A percentile compares a stretch with the other conserved stretches of the same genome.
Evolutionary conservation across 2,888 invertebrate genomes (phyloP).

Genomic region (Tenthredo amoena): DNA sequence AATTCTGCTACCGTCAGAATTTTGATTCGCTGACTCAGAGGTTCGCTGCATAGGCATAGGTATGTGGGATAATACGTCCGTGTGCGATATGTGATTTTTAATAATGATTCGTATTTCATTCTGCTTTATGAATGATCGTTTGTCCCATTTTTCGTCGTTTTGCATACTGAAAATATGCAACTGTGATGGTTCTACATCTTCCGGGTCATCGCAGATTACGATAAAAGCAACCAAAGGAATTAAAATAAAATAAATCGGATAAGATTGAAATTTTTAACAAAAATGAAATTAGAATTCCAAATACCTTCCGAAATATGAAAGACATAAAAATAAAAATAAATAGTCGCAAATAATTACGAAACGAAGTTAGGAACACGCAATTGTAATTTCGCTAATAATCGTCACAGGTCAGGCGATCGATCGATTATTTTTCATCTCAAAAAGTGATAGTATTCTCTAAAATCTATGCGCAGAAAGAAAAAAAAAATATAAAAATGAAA

Average conservation of each 20-base stretch:
- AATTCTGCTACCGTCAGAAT: slow-evolving; percentile 5
- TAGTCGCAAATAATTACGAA: slow-evolving; percentile 7
- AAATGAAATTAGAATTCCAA: background rate
- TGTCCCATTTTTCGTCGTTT: background rate
- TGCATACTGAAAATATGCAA: background rate
- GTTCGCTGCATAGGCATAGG: background rate
- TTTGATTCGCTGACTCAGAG: slow-evolving; percentile 32
- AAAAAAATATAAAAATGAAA: background rate
- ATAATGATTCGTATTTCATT: background rate
- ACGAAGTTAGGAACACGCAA: background rate
- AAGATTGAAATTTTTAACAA: background rate
- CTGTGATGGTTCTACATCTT: background rate
- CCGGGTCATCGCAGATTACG: background rate
- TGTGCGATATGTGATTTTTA: background rate
- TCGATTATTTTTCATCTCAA: background rate
- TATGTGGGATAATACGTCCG: background rate
- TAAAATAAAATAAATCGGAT: background rate
- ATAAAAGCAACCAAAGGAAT: background rate
- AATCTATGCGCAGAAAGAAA: background rate
- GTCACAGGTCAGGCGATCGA: slow-evolving; percentile 4
- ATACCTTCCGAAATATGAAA: background rate
- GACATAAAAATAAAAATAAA: background rate
- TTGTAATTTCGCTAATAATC: background rate
- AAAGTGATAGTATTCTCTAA: background rate
- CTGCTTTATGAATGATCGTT: background rate